A percentile compares a stretch with the other conserved stretches of the same genome.
Conservation (phyloP, 2,113 vertebrate species). For the Xenopus tropicalis region DNA sequence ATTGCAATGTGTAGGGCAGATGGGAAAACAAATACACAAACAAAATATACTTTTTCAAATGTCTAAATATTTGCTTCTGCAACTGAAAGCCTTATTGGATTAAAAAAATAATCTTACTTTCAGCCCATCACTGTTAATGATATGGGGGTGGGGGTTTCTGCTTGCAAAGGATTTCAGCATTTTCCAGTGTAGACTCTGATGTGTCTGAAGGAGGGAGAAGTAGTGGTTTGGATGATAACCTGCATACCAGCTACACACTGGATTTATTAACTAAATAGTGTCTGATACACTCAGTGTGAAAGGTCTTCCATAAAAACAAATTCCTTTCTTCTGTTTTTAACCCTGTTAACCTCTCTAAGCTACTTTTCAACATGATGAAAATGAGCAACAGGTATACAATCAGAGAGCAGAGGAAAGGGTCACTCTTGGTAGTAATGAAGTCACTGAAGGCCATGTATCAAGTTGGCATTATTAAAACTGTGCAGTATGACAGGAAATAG, state of each 20-base stretch:
- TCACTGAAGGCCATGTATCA: not conserved
- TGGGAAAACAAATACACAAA: no score
- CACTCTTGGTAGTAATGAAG: slow-evolving; percentile 1
- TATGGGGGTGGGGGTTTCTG: no score
- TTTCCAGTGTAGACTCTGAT: slow-evolving; percentile 1
- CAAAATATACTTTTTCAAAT: no score
- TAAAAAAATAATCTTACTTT: no score
- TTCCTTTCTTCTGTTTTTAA: slow-evolving; percentile 46
- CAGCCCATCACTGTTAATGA: not conserved
- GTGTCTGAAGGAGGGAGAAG: slow-evolving; percentile 18
- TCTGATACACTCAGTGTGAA: slow-evolving; percentile 38
- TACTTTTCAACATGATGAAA: slow-evolving; percentile 41
- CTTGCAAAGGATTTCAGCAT: no score
- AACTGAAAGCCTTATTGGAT: no score
- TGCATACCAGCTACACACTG: slow-evolving; percentile 38
- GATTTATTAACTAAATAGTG: slow-evolving; percentile 43
- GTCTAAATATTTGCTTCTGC: no score
- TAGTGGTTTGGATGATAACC: slow-evolving; percentile 22
- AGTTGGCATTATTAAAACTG: not conserved
- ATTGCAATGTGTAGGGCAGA: no score
- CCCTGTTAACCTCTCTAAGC: slow-evolving; percentile 38
- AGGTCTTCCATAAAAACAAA: slow-evolving; percentile 45
- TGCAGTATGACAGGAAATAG: not conserved
- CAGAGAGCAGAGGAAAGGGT: slow-evolving; percentile 5
- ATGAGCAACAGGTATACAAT: slow-evolving; percentile 33